phyloP scores from a whole-genome alignment of 2,113 vertebrate species.

The Baryphthengus martii region DNA sequence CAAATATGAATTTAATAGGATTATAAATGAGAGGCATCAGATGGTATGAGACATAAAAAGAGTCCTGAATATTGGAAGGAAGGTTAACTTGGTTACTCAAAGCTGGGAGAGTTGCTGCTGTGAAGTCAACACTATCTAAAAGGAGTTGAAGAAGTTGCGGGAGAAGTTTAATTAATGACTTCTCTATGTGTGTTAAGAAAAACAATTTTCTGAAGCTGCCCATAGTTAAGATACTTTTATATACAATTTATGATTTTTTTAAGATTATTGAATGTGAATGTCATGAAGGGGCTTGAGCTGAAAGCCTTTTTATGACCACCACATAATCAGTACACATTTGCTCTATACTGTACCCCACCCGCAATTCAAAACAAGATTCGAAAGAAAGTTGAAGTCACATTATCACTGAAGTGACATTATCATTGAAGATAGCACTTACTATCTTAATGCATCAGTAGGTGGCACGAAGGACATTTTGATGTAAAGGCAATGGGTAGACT shows the following conservation, averaged over 20 bases:
- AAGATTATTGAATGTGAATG: background rate
- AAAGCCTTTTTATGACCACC: background rate
- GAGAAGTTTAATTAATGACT: background rate
- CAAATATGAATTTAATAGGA: background rate
- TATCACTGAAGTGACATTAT: background rate
- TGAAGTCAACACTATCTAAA: background rate
- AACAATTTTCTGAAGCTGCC: background rate
- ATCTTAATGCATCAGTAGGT: background rate
- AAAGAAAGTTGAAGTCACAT: background rate
- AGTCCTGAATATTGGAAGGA: background rate
- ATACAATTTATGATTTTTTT: background rate
- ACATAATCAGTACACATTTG: background rate
- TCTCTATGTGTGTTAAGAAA: background rate
- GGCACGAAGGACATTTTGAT: background rate
- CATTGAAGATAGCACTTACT: background rate
- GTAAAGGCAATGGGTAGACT: background rate
- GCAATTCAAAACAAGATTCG: background rate
- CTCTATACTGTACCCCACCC: background rate
- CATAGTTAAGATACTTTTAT: background rate
- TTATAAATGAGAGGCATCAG: background rate
- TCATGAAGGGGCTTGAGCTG: background rate
- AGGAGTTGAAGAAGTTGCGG: background rate
- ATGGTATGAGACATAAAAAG: background rate
- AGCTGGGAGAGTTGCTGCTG: background rate
- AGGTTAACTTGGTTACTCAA: background rate